phyloP scores from a whole-genome alignment of 1,140 invertebrate genomes.

The Frieseomelitta varia region DNA sequence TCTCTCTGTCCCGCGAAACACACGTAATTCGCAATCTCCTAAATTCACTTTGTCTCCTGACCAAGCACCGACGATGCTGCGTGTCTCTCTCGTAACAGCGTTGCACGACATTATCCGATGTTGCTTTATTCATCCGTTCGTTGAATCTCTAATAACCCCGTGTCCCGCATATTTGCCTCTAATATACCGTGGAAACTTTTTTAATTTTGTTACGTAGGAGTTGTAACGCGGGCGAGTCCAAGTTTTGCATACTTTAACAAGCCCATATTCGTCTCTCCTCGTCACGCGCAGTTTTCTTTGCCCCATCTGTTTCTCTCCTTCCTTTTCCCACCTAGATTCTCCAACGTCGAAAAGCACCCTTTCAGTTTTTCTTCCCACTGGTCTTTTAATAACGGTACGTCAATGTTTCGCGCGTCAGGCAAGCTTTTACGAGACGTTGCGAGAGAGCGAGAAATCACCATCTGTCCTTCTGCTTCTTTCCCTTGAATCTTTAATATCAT shows the following conservation, averaged over 20 bases:
- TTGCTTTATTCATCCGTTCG: constrained; percentile 1
- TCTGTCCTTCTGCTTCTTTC: neutral
- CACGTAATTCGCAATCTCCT: neutral
- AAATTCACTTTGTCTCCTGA: neutral
- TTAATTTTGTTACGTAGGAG: constrained; percentile 28
- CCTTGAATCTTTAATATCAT: neutral
- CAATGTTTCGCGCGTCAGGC: neutral
- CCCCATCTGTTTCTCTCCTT: no score
- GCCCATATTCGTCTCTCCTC: neutral
- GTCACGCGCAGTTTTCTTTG: neutral
- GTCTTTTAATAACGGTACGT: constrained; percentile 14
- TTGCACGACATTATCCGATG: neutral
- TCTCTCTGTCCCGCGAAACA: neutral
- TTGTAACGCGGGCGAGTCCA: constrained; percentile 14
- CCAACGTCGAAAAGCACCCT: constrained; percentile 18
- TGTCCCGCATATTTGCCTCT: constrained; percentile 21
- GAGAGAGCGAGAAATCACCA: constrained; percentile 4
- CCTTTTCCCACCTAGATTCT: neutral
- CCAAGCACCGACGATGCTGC: neutral
- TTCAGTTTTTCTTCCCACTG: neutral
- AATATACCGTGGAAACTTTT: constrained; percentile 38
- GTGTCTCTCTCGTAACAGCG: neutral
- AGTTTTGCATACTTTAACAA: constrained; percentile 25
- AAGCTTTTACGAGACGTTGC: neutral
- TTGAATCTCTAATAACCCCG: neutral